Base-by-base conservation (phyloP, 2,888 invertebrate genomes). In the Athalia circularis region DNA sequence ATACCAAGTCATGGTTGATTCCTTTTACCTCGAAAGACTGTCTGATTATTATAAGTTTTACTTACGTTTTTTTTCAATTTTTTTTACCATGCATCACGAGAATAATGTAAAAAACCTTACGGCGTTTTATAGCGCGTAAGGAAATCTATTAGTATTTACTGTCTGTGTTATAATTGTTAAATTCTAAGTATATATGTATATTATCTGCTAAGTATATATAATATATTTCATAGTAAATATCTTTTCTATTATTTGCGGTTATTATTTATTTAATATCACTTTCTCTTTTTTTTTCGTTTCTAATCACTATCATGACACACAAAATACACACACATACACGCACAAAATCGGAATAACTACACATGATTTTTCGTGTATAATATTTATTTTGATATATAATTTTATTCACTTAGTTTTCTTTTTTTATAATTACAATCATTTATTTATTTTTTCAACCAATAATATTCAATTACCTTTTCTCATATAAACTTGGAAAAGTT, bases 21-120 rank as follows among this genome's bases (percentile, higher is more conserved):
- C 72, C 65, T 79, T 80, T 70, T 81, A 84, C 67, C 81, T 82
- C 77, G 79, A 83, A 85, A 85, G 85, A 84, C 85, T 85, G 85
- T 85, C 81, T 81, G 79, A 83, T 83, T 83, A 82, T 43, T 81
- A 82, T 83, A 81, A 65, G 57, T 77, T 50, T 80, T 45, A 54
- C 81, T 82, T 29, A 29, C 2, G 29, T 29, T 83, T 61, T 77
- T 81, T 5, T 72, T 65, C 48, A 64, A 81, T 61, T 67, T 81
- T 80, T 83, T 68, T 78, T 80, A 43, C 57, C 15, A 15, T 67
- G 6, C 59, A 57, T 29, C 15, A 77, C 13, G 57, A 68, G 54
- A 43, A 59, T 77, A 54, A 54, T 43, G 43, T 48, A 47, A 48
- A 72, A 70, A 72, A 8, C 59, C 72, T 72, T 45, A 72, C 29